Evolutionary conservation across 2,113 vertebrate genomes (phyloP).

Genomic region (Cyprinodon variegatus): DNA sequence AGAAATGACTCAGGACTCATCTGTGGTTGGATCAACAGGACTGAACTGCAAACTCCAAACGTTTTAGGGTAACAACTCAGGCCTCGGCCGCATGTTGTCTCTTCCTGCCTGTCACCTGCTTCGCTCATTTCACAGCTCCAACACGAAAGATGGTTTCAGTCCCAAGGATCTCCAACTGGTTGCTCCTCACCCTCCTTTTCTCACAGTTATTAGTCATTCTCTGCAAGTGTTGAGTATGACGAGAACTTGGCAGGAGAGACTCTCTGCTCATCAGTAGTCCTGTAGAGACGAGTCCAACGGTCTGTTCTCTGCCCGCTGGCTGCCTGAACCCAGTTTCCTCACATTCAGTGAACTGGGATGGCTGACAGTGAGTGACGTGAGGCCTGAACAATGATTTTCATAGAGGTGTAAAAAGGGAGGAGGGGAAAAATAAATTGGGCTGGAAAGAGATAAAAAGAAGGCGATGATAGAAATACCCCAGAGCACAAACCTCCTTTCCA

Average conservation of each 20-base stretch:
- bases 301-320: slow-evolving; percentile 23
- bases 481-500: slow-evolving; percentile 19
- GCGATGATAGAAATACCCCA: slow-evolving; percentile 7
- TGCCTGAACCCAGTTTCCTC: slow-evolving; percentile 47
- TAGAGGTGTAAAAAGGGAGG: slow-evolving; percentile 2
- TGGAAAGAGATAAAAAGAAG: slow-evolving; percentile 18
- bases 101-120: slow-evolving; percentile 45
- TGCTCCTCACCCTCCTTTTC: slow-evolving; percentile 21
- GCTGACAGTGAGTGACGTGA: slow-evolving; percentile 33
- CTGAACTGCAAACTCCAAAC: neutral
- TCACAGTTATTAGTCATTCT: slow-evolving; percentile 59
- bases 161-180: slow-evolving; percentile 12
- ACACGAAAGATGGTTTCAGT: slow-evolving; percentile 41
- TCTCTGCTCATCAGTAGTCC: slow-evolving; percentile 21
- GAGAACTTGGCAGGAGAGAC: slow-evolving; percentile 54
- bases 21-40: neutral
- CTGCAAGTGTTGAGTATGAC: slow-evolving; percentile 43
- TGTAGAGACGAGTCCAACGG: slow-evolving; percentile 53
- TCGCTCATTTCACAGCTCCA: slow-evolving; percentile 16
- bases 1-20: neutral
- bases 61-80: neutral
- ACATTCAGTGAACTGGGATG: slow-evolving; percentile 12
- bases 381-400: slow-evolving; percentile 18
- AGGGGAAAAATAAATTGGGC: neutral
- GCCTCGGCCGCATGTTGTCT: slow-evolving; percentile 17